Evolutionary conservation across 2,797 vertebrate genomes (phyloP).

Genomic region (Ctenosaura bakeri): DNA sequence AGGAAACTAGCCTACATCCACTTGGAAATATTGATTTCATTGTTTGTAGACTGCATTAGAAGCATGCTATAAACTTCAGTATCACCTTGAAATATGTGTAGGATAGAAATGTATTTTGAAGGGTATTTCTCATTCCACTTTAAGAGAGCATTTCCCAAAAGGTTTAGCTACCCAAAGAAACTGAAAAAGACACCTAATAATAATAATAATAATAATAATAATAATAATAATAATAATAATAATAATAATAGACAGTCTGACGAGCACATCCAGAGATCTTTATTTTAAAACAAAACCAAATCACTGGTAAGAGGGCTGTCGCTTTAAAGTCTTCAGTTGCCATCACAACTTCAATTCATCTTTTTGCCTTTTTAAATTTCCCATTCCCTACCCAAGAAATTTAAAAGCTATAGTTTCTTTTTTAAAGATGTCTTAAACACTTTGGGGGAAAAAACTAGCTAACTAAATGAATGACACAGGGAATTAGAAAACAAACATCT

Average conservation of each 20-base stretch:
- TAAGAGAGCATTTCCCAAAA: constrained; percentile 46
- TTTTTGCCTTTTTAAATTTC: constrained; percentile 43
- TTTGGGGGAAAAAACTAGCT: background rate
- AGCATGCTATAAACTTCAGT: constrained; percentile 68
- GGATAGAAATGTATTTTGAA: constrained; percentile 37
- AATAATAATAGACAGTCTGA: constrained; percentile 55
- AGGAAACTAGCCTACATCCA: constrained; percentile 58
- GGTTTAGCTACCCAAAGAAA: constrained; percentile 68
- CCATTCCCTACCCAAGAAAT: background rate
- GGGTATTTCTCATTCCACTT: constrained; percentile 51
- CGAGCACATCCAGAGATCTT: constrained; percentile 66
- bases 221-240: constrained; percentile 17
- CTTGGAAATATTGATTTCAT: constrained; percentile 64
- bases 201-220: constrained; percentile 15
- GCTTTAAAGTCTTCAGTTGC: constrained; percentile 80
- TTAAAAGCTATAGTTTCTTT: background rate
- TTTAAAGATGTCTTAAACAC: constrained; percentile 9
- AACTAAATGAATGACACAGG: constrained; percentile 58
- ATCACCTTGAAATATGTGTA: constrained; percentile 51
- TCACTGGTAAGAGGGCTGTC: constrained; percentile 81
- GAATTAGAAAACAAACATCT: constrained; percentile 45
- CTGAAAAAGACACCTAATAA: constrained; percentile 50
- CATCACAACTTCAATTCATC: constrained; percentile 49
- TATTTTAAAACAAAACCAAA: constrained; percentile 79
- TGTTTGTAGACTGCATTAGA: constrained; percentile 49